A percentile compares a stretch with the other conserved stretches of the same genome.
Evolutionary conservation across 2,888 invertebrate species (phyloP).

Genomic region (Lysandra coridon): DNA sequence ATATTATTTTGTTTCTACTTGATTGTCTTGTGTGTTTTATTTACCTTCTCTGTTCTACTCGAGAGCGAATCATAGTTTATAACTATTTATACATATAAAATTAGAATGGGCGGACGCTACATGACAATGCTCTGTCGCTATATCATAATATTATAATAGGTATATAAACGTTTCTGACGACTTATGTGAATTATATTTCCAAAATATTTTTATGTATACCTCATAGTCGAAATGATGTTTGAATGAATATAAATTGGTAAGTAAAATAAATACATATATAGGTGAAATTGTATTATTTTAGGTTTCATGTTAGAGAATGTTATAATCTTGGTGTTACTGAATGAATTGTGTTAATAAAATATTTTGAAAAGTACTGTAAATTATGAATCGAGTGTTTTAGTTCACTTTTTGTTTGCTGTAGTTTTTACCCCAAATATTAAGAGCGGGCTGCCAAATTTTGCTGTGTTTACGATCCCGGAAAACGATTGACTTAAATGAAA

Average conservation of each 20-base stretch:
- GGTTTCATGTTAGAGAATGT: conserved; percentile 81
- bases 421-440: background rate
- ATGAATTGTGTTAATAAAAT: conserved; percentile 83
- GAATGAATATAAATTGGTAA: conserved; percentile 79
- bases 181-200: conserved; percentile 67
- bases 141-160: conserved; percentile 47
- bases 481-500: too few species aligned
- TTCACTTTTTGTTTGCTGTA: conserved; percentile 45
- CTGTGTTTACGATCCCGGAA: too few species aligned
- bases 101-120: conserved; percentile 60
- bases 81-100: conserved; percentile 44
- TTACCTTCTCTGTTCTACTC: conserved; percentile 64
- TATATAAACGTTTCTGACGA: conserved; percentile 66
- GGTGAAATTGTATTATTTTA: conserved; percentile 78
- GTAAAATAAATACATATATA: conserved; percentile 67
- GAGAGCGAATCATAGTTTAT: conserved; percentile 56
- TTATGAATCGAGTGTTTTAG: conserved; percentile 68
- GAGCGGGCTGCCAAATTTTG: too few species aligned
- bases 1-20: conserved; percentile 85
- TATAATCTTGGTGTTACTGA: conserved; percentile 82
- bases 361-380: conserved; percentile 79
- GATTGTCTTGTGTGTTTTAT: conserved; percentile 74
- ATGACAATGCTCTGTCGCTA: conserved; percentile 64
- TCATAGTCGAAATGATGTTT: conserved; percentile 78
- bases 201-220: conserved; percentile 77